These are phyloP conservation scores for Drosophila melanica DNA, from an alignment of 1,140 invertebrate species.

Conservation along the genomic window DNA sequence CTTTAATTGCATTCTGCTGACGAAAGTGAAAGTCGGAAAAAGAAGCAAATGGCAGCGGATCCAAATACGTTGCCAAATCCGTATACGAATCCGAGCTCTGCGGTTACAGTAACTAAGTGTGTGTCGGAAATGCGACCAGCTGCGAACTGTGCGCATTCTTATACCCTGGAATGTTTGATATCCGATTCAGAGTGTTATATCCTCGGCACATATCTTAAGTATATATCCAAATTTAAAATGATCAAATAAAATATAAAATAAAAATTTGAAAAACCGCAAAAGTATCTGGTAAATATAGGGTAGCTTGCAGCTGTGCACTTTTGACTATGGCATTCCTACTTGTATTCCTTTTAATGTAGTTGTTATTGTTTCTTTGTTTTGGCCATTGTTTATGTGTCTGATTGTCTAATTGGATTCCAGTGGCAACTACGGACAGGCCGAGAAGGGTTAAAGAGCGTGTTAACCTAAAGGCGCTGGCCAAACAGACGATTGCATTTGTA, in stretches of 20 bases:
- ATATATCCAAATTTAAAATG: neutral
- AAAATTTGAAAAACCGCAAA: no score
- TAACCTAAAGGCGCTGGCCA: constrained; percentile 44
- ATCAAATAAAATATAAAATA: no score
- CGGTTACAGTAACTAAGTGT: neutral
- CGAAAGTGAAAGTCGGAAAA: constrained; percentile 67
- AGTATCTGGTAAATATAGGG: no score
- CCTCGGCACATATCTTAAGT: neutral
- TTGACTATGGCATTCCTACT: neutral
- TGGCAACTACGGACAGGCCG: constrained; percentile 2
- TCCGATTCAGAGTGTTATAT: no score
- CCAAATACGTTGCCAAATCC: constrained; percentile 1
- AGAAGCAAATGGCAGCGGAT: constrained; percentile 10
- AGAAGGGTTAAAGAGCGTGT: constrained; percentile 46
- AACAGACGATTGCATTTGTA: constrained; percentile 7
- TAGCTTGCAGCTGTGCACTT: neutral
- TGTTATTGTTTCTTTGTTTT: constrained; percentile 25
- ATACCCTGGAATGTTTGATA: neutral
- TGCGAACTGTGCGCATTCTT: neutral
- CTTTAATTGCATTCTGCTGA: constrained; percentile 70
- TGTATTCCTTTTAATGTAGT: constrained; percentile 2
- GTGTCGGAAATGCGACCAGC: neutral
- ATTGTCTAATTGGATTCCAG: constrained; percentile 68
- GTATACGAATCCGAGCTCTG: constrained; percentile 15
- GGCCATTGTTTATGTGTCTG: constrained; percentile 67